Evolutionary conservation across 2,888 invertebrate species (phyloP).

Genomic region (Pollenia labialis): DNA sequence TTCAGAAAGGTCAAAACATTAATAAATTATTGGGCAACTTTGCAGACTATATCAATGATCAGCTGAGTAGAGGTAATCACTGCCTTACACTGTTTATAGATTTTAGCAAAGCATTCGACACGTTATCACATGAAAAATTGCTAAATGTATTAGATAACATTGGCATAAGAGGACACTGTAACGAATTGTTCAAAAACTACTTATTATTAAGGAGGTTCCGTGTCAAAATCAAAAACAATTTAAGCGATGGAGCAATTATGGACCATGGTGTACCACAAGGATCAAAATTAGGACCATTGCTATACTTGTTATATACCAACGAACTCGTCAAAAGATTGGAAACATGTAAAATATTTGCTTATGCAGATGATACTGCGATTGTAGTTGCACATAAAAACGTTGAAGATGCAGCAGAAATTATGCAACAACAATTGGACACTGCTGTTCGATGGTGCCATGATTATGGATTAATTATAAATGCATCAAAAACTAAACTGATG

Average conservation of each 20-base stretch:
- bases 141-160: too few species aligned
- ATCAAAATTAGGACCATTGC: neutral
- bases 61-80: too few species aligned
- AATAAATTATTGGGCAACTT: neutral
- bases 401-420: neutral
- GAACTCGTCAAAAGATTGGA: neutral
- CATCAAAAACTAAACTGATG: conserved; percentile 6
- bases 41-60: neutral
- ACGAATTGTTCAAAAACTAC: neutral
- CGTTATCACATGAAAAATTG: too few species aligned
- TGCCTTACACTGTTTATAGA: too few species aligned
- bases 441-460: neutral
- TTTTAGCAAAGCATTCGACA: too few species aligned
- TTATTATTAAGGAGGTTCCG: neutral
- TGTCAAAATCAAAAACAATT: neutral
- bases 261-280: neutral
- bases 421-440: neutral
- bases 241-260: neutral
- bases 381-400: too few species aligned
- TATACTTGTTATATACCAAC: conserved; percentile 2
- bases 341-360: neutral
- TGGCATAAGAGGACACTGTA: too few species aligned
- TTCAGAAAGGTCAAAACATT: conserved; percentile 6
- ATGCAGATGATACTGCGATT: neutral
- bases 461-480: neutral